Conservation (phyloP, 2,113 vertebrate species). For the Danio rerio region DNA sequence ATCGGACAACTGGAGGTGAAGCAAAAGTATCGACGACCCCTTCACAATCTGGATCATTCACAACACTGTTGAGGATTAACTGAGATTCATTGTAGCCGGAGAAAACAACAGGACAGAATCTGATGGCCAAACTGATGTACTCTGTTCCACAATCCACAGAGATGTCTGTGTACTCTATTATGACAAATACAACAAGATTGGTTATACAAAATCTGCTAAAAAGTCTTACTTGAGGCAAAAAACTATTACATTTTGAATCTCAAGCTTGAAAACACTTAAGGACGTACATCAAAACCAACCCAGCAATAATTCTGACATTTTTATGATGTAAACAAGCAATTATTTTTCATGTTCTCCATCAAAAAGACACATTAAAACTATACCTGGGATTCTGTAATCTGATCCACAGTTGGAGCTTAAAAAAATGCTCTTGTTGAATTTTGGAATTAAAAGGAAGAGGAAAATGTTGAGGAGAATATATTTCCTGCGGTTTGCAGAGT, state of each 20-base stretch:
- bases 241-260: not conserved
- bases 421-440: conserved; percentile 56
- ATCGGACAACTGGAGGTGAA: conserved; percentile 66
- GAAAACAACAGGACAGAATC: conserved; percentile 70
- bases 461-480: conserved; percentile 57
- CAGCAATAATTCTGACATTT: not conserved
- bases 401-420: conserved; percentile 41
- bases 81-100: conserved; percentile 72
- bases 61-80: conserved; percentile 66
- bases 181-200: not conserved
- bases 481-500: conserved; percentile 41
- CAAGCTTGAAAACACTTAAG: not conserved
- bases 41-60: conserved; percentile 56
- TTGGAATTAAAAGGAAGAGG: conserved; percentile 54
- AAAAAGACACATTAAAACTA: not conserved
- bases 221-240: not conserved
- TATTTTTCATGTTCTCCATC: not conserved
- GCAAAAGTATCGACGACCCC: conserved; percentile 60
- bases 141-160: conserved; percentile 69
- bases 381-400: conserved; percentile 51
- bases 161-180: conserved; percentile 70
- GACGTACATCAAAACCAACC: not conserved
- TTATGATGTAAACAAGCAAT: not conserved
- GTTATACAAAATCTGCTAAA: not conserved
- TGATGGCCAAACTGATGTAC: conserved; percentile 65